Evolutionary conservation across 1,140 invertebrate genomes (phyloP).

Genomic region (Drosophila nikananu): DNA sequence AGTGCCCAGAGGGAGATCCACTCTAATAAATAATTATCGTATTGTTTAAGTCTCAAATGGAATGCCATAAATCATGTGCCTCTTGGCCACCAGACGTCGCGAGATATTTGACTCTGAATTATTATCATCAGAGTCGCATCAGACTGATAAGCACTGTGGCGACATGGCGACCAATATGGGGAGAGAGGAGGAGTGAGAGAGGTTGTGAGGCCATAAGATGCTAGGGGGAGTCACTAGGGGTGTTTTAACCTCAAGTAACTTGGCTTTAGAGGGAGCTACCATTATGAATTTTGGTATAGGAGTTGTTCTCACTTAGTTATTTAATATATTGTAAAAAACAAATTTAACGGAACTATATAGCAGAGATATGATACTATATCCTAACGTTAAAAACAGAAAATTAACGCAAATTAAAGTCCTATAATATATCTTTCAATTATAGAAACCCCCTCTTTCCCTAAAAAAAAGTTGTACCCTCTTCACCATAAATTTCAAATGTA

Average conservation of each 20-base stretch:
- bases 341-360: too few species aligned
- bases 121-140: slow-evolving; percentile 58
- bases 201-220: neutral
- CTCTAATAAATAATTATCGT: slow-evolving; percentile 69
- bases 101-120: slow-evolving; percentile 66
- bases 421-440: too few species aligned
- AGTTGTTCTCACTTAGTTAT: neutral
- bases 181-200: neutral
- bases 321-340: neutral
- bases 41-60: slow-evolving; percentile 68
- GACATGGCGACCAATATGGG: slow-evolving; percentile 25
- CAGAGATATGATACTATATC: neutral
- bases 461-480: neutral
- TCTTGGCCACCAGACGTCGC: slow-evolving; percentile 49
- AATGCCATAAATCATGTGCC: slow-evolving; percentile 67
- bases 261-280: neutral
- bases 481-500: slow-evolving; percentile 25
- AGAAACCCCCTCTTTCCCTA: neutral
- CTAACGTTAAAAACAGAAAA: neutral
- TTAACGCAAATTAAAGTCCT: neutral
- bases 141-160: slow-evolving; percentile 61
- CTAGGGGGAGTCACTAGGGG: neutral
- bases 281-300: slow-evolving; percentile 1
- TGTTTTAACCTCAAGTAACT: slow-evolving; percentile 23
- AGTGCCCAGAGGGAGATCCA: slow-evolving; percentile 16